Evolutionary conservation across 2,797 vertebrate genomes (phyloP).

Genomic region (Sebastes goodei): DNA sequence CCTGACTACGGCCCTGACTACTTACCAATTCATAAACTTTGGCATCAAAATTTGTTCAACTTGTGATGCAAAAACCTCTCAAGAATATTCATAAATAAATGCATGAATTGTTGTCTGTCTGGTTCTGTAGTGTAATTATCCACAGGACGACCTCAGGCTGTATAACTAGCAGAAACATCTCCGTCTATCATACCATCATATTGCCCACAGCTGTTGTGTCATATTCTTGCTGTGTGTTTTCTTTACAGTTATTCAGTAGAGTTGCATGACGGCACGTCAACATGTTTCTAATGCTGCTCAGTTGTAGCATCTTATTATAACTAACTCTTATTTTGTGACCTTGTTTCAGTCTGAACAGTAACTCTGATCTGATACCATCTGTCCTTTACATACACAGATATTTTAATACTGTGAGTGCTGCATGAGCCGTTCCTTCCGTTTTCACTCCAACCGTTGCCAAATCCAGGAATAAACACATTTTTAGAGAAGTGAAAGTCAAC

Average conservation of each 20-base stretch:
- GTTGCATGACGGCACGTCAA: conserved; percentile 38
- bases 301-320: background rate
- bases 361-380: background rate
- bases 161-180: background rate
- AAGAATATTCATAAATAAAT: background rate
- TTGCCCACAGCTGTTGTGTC: conserved; percentile 8
- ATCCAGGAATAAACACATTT: background rate
- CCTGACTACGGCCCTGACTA: background rate
- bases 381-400: background rate
- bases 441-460: conserved; percentile 39
- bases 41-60: background rate
- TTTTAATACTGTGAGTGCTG: conserved; percentile 23
- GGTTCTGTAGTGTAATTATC: background rate
- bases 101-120: background rate
- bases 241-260: conserved; percentile 13
- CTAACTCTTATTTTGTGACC: conserved; percentile 19
- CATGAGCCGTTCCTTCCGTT: conserved; percentile 31
- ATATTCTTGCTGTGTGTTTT: conserved; percentile 2
- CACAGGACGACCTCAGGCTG: conserved; percentile 29
- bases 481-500: conserved; percentile 1
- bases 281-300: conserved; percentile 9
- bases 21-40: background rate
- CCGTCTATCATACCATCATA: background rate
- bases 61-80: background rate
- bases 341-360: conserved; percentile 15